These are phyloP conservation scores for Drosophila sp. DNA, from an alignment of 1,140 invertebrate species.

Conservation along the genomic window DNA sequence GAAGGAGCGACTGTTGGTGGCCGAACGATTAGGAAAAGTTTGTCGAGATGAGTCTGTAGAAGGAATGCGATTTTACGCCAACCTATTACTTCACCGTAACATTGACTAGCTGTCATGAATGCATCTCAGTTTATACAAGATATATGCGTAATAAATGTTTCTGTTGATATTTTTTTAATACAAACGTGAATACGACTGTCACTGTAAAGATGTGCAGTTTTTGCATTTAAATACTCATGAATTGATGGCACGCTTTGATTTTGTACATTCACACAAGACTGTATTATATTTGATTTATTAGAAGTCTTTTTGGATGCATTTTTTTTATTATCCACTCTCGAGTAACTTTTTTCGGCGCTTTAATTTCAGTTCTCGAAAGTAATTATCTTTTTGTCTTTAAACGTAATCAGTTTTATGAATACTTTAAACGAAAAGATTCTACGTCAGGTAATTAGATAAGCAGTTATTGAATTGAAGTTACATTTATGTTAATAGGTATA, in stretches of 20 bases:
- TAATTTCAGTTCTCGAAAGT: conserved; percentile 60
- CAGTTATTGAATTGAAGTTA: conserved; percentile 79
- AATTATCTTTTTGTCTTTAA: conserved; percentile 49
- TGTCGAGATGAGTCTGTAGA: conserved; percentile 97
- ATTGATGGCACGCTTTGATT: conserved; percentile 11
- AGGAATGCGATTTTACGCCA: conserved; percentile 96
- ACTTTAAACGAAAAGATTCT: conserved; percentile 76
- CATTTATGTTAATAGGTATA: conserved; percentile 60
- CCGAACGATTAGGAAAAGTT: conserved; percentile 93
- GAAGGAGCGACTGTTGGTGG: conserved; percentile 92
- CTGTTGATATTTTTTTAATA: conserved; percentile 1
- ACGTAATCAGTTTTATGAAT: conserved; percentile 51
- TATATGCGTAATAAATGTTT: conserved; percentile 23
- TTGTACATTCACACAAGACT: conserved; percentile 48
- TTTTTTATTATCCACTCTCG: conserved; percentile 18
- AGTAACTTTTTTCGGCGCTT: conserved; percentile 58
- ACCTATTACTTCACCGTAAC: conserved; percentile 88
- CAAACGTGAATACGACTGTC: background rate
- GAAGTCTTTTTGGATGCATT: conserved; percentile 51
- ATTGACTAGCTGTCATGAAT: conserved; percentile 10
- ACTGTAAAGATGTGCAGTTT: background rate
- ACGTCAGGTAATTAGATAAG: conserved; percentile 82
- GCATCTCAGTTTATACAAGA: background rate
- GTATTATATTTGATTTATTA: conserved; percentile 58
- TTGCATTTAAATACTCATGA: conserved; percentile 23